Percentiles rank a stretch among this genome's conserved stretches.
Conservation (phyloP, 2,113 vertebrate genomes). For the Microtus richardsoni region DNA sequence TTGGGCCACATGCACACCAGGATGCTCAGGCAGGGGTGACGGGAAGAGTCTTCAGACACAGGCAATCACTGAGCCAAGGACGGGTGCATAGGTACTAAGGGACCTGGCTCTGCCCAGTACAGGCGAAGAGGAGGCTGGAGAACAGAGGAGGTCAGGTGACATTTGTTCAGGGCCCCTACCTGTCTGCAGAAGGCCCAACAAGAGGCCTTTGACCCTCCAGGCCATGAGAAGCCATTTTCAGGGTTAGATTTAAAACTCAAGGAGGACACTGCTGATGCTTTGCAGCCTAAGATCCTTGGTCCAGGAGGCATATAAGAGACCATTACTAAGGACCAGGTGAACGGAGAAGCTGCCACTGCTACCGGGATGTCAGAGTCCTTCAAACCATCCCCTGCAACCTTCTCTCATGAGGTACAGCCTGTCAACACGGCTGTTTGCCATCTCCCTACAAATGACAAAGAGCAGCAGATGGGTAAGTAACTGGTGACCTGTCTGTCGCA, state of each 20-base stretch:
- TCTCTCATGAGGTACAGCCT: not conserved
- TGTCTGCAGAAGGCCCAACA: not conserved
- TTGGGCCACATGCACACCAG: not conserved
- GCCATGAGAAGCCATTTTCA: not conserved
- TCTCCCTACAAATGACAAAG: not conserved
- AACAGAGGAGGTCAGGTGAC: too few species aligned
- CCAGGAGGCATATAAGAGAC: not conserved
- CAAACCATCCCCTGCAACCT: rapidly evolving
- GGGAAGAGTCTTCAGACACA: not conserved
- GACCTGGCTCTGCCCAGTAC: not conserved
- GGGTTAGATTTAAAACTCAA: not conserved
- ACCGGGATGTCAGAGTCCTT: not conserved
- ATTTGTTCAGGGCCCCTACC: not conserved
- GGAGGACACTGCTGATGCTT: rapidly evolving
- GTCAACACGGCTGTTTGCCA: not conserved
- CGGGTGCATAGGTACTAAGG: not conserved
- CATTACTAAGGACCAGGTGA: not conserved
- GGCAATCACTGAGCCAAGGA: not conserved
- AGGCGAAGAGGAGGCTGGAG: not conserved
- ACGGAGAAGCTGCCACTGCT: not conserved
- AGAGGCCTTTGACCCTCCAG: not conserved
- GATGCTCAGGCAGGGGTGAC: not conserved
- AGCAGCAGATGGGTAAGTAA: not conserved
- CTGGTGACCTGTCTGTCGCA: not conserved
- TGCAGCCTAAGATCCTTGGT: not conserved